Base-by-base conservation (phyloP, 2,888 invertebrate species). In the Drosophila anomelani region DNA sequence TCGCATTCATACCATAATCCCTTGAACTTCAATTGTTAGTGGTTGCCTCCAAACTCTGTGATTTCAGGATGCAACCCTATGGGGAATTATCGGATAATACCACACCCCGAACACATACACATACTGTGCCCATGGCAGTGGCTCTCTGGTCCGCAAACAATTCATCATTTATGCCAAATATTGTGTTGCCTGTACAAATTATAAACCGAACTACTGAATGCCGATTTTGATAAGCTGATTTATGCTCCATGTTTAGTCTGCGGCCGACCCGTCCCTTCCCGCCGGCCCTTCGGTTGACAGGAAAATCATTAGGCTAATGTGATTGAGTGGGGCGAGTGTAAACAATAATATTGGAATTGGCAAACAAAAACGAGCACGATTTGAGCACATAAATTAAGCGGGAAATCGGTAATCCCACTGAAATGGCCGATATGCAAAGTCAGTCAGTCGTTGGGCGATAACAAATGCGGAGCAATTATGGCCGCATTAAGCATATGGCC, bases 231-330 rank as follows among this genome's bases (percentile, higher is more conserved):
- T 84, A 81, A 78, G 85, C 89, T 55, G 77, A 84, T 80, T 88
- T 78, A 80, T 80, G 56, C 47, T 58, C 43, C 57, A 51, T 71
- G 74, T 82, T 61, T 67, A 43, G 68, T 71, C 61, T 81, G 61
- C 54, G 71, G 77, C 29, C 15, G 20, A 6, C 39, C 20, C 26
- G 5, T 10, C 9, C 32, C 23, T 12, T n/a, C 13, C 63, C n/a
- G 69, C 12, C 23, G 34, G 12, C 59, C 55, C 44, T 41, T 49
- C 44, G 39, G 47, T 72, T 76, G 77, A 71, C 80, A 88, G 56
- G 59, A 55, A 84, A 88, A 84, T 86, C 87, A 88, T 86, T 70
- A 81, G 79, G 79, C 77, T 88, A 84, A 88, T 88, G 79, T 77
- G 76, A 71, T 76, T 67, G 76, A 58, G 44, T 58, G 49, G 44